These are phyloP conservation scores for Lasius platythorax DNA, from an alignment of 2,888 invertebrate genomes.

Conservation along the genomic window DNA sequence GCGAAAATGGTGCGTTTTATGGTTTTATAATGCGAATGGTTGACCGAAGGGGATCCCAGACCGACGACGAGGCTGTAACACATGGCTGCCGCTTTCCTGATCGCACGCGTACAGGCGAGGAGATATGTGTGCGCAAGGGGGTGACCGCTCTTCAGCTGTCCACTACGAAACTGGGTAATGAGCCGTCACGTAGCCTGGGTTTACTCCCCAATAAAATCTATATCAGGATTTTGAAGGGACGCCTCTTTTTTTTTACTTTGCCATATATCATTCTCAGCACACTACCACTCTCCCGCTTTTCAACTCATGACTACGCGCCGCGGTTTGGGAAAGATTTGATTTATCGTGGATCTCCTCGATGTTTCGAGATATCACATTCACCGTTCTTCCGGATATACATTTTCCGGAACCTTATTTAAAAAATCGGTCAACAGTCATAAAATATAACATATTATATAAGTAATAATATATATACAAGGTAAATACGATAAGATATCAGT, in stretches of 20 bases:
- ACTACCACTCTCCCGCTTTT: slow-evolving; percentile 58
- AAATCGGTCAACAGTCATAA: neutral
- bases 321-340: slow-evolving; percentile 64
- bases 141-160: slow-evolving; percentile 74
- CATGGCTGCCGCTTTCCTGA: slow-evolving; percentile 76
- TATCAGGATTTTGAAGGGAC: slow-evolving; percentile 76
- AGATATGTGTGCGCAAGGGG: slow-evolving; percentile 58
- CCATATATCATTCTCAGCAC: slow-evolving; percentile 75
- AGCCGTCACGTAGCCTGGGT: slow-evolving; percentile 80
- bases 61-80: slow-evolving; percentile 72
- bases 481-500: neutral
- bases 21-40: slow-evolving; percentile 85
- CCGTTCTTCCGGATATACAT: slow-evolving; percentile 2
- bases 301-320: slow-evolving; percentile 59
- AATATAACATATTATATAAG: slow-evolving; percentile 1
- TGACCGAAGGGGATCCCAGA: slow-evolving; percentile 72
- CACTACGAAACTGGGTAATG: slow-evolving; percentile 82
- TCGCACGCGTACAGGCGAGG: slow-evolving; percentile 50
- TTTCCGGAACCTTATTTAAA: slow-evolving; percentile 3
- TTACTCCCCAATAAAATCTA: slow-evolving; percentile 82
- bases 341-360: slow-evolving; percentile 61
- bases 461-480: neutral
- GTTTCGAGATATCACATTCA: slow-evolving; percentile 34
- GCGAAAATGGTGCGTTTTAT: slow-evolving; percentile 81
- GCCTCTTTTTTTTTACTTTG: slow-evolving; percentile 64